Evolutionary conservation across 2,113 vertebrate genomes (phyloP), one percentile per base, ranked within the genome.

Genomic region (Gracilinanus agilis): DNA sequence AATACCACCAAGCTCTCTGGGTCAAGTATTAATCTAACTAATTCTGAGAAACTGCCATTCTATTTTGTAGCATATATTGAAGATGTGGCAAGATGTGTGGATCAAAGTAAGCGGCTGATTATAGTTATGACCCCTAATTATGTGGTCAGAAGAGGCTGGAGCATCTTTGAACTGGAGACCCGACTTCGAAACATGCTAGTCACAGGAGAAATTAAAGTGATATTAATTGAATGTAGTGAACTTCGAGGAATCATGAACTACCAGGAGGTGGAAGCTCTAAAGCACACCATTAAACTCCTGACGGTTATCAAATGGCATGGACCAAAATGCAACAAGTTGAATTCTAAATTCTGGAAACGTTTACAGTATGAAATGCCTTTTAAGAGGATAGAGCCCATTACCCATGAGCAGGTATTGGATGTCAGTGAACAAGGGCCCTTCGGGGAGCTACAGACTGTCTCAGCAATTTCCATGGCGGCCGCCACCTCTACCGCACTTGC

Each of bases 291-390:
- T 97, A 99, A 99, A 98, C 99, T 99, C 95, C 99, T 99, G 97
- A 99, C 99, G 0, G 99, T 99, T 97, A 99, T 99, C 98, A 99
- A 99, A 98, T 99, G 99, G 99, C 99, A 98, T 0, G 99, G 99
- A 98, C 99, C 99, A 97, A 99, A 99, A 98, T 99, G 99, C 99
- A 99, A 99, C 99, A 99, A 99, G 98, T 99, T 99, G 97, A 99
- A 99, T 99, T 99, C 99, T 97, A 99, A 99, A 98, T 99, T 99
- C 99, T 99, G 99, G 99, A 99, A 99, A 99, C 99, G 99, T 99
- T 99, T 99, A 98, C 99, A 99, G 98, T 99, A 99, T 3, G 99
- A 99, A 99, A 99, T 99, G 99, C 99, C 99, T 97, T 99, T 99
- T 99, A 99, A 99, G 97, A 99, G 99, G 98, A 99, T 99, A 95